Evolutionary conservation across 2,888 invertebrate genomes (phyloP), one percentile per base, ranked within the genome.

Genomic region (Leuctra nigra): DNA sequence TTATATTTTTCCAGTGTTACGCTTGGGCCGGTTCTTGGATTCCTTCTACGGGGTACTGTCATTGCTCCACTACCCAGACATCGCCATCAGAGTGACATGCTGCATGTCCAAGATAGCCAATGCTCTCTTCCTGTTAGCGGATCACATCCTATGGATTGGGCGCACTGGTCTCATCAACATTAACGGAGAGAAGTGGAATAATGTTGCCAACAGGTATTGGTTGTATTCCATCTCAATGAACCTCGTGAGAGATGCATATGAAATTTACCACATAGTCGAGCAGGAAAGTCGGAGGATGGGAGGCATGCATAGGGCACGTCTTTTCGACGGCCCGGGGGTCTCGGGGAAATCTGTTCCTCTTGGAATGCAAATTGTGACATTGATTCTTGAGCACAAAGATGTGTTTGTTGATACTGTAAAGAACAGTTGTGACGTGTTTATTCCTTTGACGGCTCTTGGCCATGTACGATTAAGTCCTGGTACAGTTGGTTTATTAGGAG

Each of bases 81-180:
- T 82, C 14, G 75, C 82, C 2, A 72, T 92, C 18, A 79, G 87
- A 62, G 70, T 85, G 9, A 84, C 87, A 24, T 70, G 91, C 33
- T 88, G 90, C 0, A 68, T 91, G 53, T 86, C 91, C 60, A 90
- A 88, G 74, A 75, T 94, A 53, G 80, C 87, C 23, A 84, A 86
- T 69, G 82, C 90, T 0, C 69, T 91, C 23, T 95, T 84, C 67
- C 76, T 95, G 2, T 74, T 92, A 47, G 83, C 89, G 13, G 95
- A 95, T 70, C 92, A 95, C 68, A 77, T 93, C 29, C 79, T 93
- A 29, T 94, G 93, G 90, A 73, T 92, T 2, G 84, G 87, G 2
- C 80, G 85, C 64, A 82, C 84, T 38, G 90, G 90, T 4, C 65
- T 70, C 18, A 63, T 71, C 13, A 65, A 69, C 63, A 78, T 88